phyloP scores from a whole-genome alignment of 2,888 invertebrate genomes.

The Standfussiana lucernea region DNA sequence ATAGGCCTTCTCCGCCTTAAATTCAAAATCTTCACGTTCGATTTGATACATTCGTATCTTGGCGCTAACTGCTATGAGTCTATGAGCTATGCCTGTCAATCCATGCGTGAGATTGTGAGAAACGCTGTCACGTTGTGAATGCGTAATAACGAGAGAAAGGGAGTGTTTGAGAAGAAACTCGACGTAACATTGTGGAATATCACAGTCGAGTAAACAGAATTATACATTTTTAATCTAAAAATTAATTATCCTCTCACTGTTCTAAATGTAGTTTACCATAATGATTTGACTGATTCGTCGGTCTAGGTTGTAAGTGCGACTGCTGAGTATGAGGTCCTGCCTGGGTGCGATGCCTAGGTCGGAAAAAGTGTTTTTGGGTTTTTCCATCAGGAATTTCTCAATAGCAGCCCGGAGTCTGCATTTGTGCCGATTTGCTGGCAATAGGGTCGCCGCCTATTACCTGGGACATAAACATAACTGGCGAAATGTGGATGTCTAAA shows the following conservation, averaged over 20 bases:
- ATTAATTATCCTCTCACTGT: background rate
- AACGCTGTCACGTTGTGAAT: slow-evolving; percentile 31
- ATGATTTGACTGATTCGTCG: background rate
- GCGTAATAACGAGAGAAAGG: slow-evolving; percentile 27
- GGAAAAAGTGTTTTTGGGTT: background rate
- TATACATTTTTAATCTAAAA: background rate
- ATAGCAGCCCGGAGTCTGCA: background rate
- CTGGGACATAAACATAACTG: background rate
- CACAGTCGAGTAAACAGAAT: slow-evolving; percentile 4
- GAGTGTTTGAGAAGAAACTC: slow-evolving; percentile 32
- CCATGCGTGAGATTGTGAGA: slow-evolving; percentile 15
- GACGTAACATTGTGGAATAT: slow-evolving; percentile 14
- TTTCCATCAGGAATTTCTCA: background rate
- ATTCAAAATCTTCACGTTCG: slow-evolving; percentile 41
- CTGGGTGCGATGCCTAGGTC: background rate
- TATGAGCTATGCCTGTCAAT: background rate
- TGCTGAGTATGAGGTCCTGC: background rate
- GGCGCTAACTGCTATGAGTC: background rate
- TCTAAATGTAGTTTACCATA: background rate
- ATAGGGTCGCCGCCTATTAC: background rate
- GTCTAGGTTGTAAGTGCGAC: background rate
- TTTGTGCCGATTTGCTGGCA: background rate
- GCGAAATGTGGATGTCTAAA: background rate
- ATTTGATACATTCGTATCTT: slow-evolving; percentile 6
- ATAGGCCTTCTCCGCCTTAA: background rate